A percentile compares a stretch with the other conserved stretches of the same genome.
Evolutionary conservation across 2,888 invertebrate genomes (phyloP).

Genomic region (Xestia ashworthii): DNA sequence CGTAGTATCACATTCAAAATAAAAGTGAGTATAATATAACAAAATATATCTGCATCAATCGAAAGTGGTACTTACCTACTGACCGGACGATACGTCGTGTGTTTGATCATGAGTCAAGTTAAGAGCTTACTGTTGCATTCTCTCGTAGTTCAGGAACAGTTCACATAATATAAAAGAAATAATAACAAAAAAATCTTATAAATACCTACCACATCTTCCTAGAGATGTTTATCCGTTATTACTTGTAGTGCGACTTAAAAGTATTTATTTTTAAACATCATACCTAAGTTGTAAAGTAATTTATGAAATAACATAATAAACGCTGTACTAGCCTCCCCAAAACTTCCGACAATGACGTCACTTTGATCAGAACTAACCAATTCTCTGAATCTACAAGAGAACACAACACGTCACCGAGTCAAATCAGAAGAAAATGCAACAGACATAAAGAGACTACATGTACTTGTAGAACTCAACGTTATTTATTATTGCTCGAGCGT

Average conservation of each 20-base stretch:
- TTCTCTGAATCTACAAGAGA: conserved; percentile 52
- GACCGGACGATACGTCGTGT: conserved; percentile 54
- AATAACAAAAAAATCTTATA: conserved; percentile 11
- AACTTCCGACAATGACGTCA: not conserved
- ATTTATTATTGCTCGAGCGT: conserved; percentile 46
- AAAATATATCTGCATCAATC: conserved; percentile 82
- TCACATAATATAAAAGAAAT: not conserved
- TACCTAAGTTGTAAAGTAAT: conserved; percentile 30
- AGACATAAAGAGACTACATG: conserved; percentile 43
- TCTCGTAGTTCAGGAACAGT: conserved; percentile 42
- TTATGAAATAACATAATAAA: conserved; percentile 23
- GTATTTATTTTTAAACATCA: conserved; percentile 11
- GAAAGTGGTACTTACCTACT: conserved; percentile 79
- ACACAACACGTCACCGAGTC: conserved; percentile 34
- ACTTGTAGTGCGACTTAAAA: conserved; percentile 9
- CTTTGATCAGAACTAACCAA: conserved; percentile 20
- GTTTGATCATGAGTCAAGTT: conserved; percentile 53
- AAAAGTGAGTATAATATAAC: conserved; percentile 83
- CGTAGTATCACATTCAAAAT: conserved; percentile 86
- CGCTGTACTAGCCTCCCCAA: conserved; percentile 1
- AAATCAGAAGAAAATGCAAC: conserved; percentile 51
- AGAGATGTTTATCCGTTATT: not conserved
- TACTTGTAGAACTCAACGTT: conserved; percentile 28
- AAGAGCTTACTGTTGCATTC: conserved; percentile 28
- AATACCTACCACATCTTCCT: conserved; percentile 13